Evolutionary conservation across 1,140 invertebrate genomes (phyloP).

Genomic region (Diabrotica virgifera): DNA sequence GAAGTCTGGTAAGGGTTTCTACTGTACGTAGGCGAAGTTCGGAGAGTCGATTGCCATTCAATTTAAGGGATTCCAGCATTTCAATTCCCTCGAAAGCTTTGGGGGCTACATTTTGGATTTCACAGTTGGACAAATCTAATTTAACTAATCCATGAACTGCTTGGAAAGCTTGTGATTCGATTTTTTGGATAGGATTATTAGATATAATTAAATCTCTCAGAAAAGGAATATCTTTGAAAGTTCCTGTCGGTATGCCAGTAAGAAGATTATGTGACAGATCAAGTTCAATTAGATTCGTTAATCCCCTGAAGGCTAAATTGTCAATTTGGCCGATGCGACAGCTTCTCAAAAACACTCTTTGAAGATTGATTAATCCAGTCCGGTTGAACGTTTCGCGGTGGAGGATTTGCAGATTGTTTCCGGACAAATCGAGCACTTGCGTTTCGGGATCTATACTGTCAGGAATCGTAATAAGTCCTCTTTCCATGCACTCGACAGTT

Average conservation of each 20-base stretch:
- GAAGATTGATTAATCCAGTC: slow-evolving; percentile 78
- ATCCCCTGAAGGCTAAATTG: slow-evolving; percentile 72
- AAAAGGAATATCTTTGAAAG: slow-evolving; percentile 73
- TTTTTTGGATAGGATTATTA: slow-evolving; percentile 76
- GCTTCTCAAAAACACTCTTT: slow-evolving; percentile 76
- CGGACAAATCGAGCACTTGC: slow-evolving; percentile 84
- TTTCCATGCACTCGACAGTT: slow-evolving; percentile 82
- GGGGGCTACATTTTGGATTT: slow-evolving; percentile 70
- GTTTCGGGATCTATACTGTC: slow-evolving; percentile 79
- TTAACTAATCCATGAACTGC: slow-evolving; percentile 75
- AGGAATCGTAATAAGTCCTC: slow-evolving; percentile 76
- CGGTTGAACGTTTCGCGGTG: slow-evolving; percentile 75
- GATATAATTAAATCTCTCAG: slow-evolving; percentile 76
- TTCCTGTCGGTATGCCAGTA: slow-evolving; percentile 70
- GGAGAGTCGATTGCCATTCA: slow-evolving; percentile 76
- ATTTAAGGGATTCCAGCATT: slow-evolving; percentile 73
- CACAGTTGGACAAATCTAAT: slow-evolving; percentile 79
- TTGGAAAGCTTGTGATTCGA: slow-evolving; percentile 72
- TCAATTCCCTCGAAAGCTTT: slow-evolving; percentile 77
- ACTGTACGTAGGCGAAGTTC: slow-evolving; percentile 70
- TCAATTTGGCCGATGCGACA: slow-evolving; percentile 85
- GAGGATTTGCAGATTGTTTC: slow-evolving; percentile 80
- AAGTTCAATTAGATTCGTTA: slow-evolving; percentile 85
- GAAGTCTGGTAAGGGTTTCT: slow-evolving; percentile 68
- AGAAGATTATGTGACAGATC: slow-evolving; percentile 82